Base-by-base conservation (phyloP, 2,797 vertebrate species). In the Pseudochaenichthys georgianus region DNA sequence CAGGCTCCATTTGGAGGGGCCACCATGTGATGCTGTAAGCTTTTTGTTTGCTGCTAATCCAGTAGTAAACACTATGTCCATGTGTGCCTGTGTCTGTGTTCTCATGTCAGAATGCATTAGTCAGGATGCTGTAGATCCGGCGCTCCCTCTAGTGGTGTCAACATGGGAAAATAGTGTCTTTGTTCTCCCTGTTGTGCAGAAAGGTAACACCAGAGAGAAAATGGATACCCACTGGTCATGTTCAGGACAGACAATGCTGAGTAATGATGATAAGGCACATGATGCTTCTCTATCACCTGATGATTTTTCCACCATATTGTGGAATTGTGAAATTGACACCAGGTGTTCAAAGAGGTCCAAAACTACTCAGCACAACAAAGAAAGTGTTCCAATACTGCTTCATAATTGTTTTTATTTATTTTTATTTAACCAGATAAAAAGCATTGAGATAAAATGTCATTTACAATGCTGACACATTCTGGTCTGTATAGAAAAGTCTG, bases 1-100 rank as follows among this genome's bases (percentile, higher is more conserved):
- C 71, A 80, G 77, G 65, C 70, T 81, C 73, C 75, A 80, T 89
- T 88, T 70, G 81, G 76, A 81, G 58, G 75, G 64, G 41, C 38
- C 54, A 69, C 68, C 88, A 87, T 68, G 87, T 91, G 93, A 89
- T n/a, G 11, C 81, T 63, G 34, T 93, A 92, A 92, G 91, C 82
- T 84, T 75, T 80, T 52, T 77, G 71, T 74, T 58, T 55, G 13
- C 62, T 31, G 59, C 79, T 90, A 91, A 93, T 93, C 89, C 87
- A 47, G 80, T 48, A 46, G 28, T 34, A 54, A 62, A 84, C 83
- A 64, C 77, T 73, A 58, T 75, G 75, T 70, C 62, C 28, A 5
- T 64, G 66, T 77, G 71, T 60, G 62, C 71, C 34, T 70, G 68
- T 52, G 69, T 38, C 34, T 65, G 72, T 12, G 50, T 63, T 28